Conservation (phyloP, 2,113 vertebrate species). For the Crotalus helleri region DNA sequence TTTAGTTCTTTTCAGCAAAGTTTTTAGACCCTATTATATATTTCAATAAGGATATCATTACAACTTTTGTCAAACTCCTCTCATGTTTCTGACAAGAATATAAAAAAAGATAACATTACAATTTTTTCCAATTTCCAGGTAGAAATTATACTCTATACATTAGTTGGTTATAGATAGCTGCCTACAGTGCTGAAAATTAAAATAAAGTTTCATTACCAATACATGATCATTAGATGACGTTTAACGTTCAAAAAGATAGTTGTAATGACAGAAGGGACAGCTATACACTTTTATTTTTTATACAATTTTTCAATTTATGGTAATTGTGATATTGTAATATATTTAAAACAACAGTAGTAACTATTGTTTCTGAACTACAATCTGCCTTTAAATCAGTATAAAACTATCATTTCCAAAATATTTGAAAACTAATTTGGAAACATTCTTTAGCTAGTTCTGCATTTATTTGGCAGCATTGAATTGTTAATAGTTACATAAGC, state of each 20-base stretch:
- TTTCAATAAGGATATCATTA: neutral
- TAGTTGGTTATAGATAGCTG: neutral
- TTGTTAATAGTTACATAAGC: slow-evolving; percentile 43
- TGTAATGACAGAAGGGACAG: neutral
- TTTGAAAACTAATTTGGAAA: slow-evolving; percentile 28
- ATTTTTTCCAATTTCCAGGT: neutral
- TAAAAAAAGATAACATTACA: too few relatives aligned
- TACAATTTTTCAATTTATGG: neutral
- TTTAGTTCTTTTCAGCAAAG: slow-evolving; percentile 26
- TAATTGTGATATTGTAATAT: neutral
- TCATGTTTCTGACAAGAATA: neutral
- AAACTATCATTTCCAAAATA: slow-evolving; percentile 11
- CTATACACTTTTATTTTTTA: neutral
- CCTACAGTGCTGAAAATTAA: neutral
- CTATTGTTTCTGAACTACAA: neutral
- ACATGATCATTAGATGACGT: neutral
- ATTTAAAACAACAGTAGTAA: neutral
- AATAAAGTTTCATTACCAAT: neutral
- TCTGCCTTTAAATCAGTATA: neutral
- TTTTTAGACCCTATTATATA: neutral
- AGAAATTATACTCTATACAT: neutral
- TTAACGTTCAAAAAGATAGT: neutral
- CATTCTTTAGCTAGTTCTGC: slow-evolving; percentile 41
- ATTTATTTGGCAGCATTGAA: slow-evolving; percentile 34
- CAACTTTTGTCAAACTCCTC: neutral